phyloP scores from a whole-genome alignment of 2,888 invertebrate species.

The Punctoribates punctum region DNA sequence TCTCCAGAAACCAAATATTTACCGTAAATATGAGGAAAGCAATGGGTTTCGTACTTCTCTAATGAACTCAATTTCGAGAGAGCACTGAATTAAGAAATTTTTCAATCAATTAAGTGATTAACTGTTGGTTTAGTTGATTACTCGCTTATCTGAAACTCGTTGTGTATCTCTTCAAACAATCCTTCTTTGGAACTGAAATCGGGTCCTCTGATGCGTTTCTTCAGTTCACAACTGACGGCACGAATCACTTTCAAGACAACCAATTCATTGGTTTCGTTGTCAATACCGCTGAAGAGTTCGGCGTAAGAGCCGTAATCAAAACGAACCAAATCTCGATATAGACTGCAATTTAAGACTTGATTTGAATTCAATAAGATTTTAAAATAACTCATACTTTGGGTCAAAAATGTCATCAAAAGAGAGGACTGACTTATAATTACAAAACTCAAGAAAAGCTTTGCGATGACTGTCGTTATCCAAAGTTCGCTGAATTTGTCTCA shows the following conservation, averaged over 20 bases:
- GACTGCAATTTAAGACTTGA: neutral
- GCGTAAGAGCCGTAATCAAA: slow-evolving; percentile 40
- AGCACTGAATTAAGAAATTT: slow-evolving; percentile 3
- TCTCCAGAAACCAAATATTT: slow-evolving; percentile 19
- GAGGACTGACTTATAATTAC: neutral
- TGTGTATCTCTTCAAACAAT: slow-evolving; percentile 18
- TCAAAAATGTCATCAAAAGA: neutral
- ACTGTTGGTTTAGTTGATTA: neutral
- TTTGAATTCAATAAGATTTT: neutral
- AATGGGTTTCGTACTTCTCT: neutral
- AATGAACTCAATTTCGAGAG: slow-evolving; percentile 25
- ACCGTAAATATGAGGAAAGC: slow-evolving; percentile 20
- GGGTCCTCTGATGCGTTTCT: neutral
- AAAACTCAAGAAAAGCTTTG: neutral
- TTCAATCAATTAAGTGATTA: neutral
- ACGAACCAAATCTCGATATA: slow-evolving; percentile 3
- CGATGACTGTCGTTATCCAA: neutral
- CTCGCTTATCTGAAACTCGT: slow-evolving; percentile 33
- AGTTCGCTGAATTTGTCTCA: neutral
- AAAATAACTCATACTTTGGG: neutral
- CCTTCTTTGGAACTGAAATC: neutral
- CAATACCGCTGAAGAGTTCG: slow-evolving; percentile 31
- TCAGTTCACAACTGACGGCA: neutral
- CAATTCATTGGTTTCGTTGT: neutral
- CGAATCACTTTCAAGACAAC: slow-evolving; percentile 42